Evolutionary conservation across 2,888 invertebrate species (phyloP).

Genomic region (Lottia scabra): DNA sequence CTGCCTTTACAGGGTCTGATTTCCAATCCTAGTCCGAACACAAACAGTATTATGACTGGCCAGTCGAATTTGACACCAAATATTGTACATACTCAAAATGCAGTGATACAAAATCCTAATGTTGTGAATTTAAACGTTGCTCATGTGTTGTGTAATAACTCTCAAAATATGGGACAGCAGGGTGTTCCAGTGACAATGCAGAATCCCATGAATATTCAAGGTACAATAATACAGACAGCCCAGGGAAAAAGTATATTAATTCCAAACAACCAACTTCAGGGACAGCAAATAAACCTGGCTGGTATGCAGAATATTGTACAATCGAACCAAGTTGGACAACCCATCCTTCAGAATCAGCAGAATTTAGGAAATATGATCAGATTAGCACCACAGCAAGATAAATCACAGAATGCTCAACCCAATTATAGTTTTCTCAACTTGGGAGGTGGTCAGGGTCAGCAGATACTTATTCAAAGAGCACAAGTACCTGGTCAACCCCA

Average conservation of each 20-base stretch:
- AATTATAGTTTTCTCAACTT: conserved; percentile 29
- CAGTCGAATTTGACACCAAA: conserved; percentile 34
- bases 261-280: conserved; percentile 35
- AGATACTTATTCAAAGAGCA: conserved; percentile 52
- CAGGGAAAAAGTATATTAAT: conserved; percentile 56
- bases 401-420: conserved; percentile 10
- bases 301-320: conserved; percentile 36
- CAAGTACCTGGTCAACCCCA: conserved; percentile 26
- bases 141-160: conserved; percentile 46
- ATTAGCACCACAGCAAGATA: conserved; percentile 23
- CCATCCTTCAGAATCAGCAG: conserved; percentile 1
- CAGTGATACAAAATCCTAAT: conserved; percentile 58
- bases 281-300: conserved; percentile 49
- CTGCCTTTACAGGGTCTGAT: conserved; percentile 25
- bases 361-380: conserved; percentile 30
- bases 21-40: conserved; percentile 18
- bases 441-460: conserved; percentile 43
- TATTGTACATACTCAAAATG: conserved; percentile 55
- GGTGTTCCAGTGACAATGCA: conserved; percentile 15
- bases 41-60: conserved; percentile 35
- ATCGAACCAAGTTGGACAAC: conserved; percentile 8
- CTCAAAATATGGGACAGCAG: conserved; percentile 35
- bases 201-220: conserved; percentile 47
- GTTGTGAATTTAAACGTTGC: conserved; percentile 58
- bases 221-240: conserved; percentile 56